Evolutionary conservation across 2,888 invertebrate species (phyloP), one percentile per base, ranked within the genome.

Genomic region (Anoplius nigerrimus): DNA sequence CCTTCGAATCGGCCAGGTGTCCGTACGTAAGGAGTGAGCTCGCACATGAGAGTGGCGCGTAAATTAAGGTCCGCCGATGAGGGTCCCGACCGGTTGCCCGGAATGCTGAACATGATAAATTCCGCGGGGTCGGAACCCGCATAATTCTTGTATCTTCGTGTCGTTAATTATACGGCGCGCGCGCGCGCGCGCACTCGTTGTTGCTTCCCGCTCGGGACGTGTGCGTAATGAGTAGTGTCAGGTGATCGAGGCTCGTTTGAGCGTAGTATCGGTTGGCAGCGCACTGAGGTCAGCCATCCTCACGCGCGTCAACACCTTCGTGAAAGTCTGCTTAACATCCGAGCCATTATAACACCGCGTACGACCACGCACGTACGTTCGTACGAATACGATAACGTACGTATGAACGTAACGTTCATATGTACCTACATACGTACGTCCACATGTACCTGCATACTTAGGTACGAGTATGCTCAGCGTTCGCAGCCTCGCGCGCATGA

Each of bases 151-250:
- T 60, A 48, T 71, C 72, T 66, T 69, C 64, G 74, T 73, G 70
- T 78, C 70, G 74, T 76, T 80, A 82, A 82, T 81, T 81, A 82
- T 74, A 76, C 63, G 61, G 46, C 51, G 51, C 48, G 60, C 59
- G 57, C 58, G 62, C 62, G 69, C 57, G 46, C 51, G 51, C 48
- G 60, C 59, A 54, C 58, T 65, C 62, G 69, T 59, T 67, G 72
- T 62, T 71, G 69, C 68, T 45, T 55, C n/a, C 66, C 11, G 6
- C 11, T 11, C 16, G 48, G 48, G 11, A 69, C 66, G 71, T 34
- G 65, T 48, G 79, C 75, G 76, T 82, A 81, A 81, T 68, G 82
- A 74, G 74, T 68, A 77, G 81, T 82, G 82, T 81, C 81, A 63
- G 81, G 70, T 80, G 80, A 79, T 81, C 82, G 76, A 66, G 55